Conservation (phyloP, 2,888 invertebrate species). For the Taenaris catops region DNA sequence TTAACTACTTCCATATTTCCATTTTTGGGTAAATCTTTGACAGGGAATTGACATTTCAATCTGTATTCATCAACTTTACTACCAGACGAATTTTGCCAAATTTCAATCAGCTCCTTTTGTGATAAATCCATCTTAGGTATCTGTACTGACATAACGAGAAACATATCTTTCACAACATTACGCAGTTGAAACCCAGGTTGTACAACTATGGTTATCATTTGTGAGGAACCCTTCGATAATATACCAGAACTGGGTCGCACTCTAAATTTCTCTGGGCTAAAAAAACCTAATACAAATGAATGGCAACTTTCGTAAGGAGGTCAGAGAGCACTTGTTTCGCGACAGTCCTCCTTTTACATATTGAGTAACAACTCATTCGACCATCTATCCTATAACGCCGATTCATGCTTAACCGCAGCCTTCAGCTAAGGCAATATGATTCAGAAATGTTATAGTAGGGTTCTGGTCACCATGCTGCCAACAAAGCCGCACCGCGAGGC, state of each 20-base stretch:
- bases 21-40: constrained; percentile 56
- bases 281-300: too few relatives aligned
- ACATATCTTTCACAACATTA: constrained; percentile 88
- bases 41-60: constrained; percentile 83
- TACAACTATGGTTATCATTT: constrained; percentile 85
- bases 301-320: too few relatives aligned
- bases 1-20: constrained; percentile 41
- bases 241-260: constrained; percentile 94
- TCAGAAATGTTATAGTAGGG: too few relatives aligned
- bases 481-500: too few relatives aligned
- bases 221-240: constrained; percentile 82
- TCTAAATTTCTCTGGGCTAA: constrained; percentile 96
- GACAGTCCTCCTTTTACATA: too few relatives aligned
- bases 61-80: constrained; percentile 86
- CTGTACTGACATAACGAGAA: constrained; percentile 91
- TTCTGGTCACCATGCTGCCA: too few relatives aligned
- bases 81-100: constrained; percentile 85
- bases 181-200: constrained; percentile 86
- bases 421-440: too few relatives aligned
- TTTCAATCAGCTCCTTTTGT: constrained; percentile 82
- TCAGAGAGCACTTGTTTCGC: too few relatives aligned
- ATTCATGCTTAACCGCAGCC: too few relatives aligned
- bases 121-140: constrained; percentile 79
- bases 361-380: too few relatives aligned
- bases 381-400: too few relatives aligned